phyloP scores from a whole-genome alignment of 2,113 vertebrate species.

The Asarcornis scutulata region DNA sequence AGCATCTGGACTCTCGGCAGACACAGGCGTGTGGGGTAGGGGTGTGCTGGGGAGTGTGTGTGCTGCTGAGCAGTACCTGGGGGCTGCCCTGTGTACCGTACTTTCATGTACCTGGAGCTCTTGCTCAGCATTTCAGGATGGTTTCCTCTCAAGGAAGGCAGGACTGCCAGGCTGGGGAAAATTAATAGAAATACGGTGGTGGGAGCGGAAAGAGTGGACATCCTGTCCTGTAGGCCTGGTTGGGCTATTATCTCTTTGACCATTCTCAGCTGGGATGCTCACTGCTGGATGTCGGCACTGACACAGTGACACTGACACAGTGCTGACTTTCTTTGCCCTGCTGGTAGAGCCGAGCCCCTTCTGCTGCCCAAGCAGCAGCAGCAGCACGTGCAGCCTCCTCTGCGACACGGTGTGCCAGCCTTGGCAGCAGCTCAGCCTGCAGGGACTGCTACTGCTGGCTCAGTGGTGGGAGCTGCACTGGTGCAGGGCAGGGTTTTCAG shows the following conservation, averaged over 20 bases:
- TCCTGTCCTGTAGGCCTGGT: not conserved
- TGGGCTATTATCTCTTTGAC: not conserved
- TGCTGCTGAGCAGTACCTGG: not conserved
- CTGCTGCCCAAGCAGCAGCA: not conserved
- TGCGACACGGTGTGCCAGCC: accelerated
- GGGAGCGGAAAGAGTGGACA: not conserved
- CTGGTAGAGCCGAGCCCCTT: not conserved
- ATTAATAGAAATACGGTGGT: not conserved
- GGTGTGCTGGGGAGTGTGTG: not conserved
- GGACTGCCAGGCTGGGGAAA: not conserved
- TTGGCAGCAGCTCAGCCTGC: not conserved
- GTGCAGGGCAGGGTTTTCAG: not conserved
- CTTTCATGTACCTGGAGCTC: not conserved
- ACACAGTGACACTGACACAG: too few species aligned
- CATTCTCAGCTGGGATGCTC: accelerated
- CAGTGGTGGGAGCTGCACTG: too few species aligned
- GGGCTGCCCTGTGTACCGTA: not conserved
- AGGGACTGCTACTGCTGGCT: not conserved
- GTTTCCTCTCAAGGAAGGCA: not conserved
- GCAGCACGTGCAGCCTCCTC: not conserved
- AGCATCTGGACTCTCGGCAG: not conserved
- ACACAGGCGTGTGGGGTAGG: accelerated
- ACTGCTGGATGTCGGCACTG: accelerated
- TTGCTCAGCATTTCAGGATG: not conserved
- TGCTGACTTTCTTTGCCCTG: not conserved